A percentile compares a stretch with the other conserved stretches of the same genome.
phyloP scores from a whole-genome alignment of 1,140 invertebrate genomes.

The Ditylenchus dipsaci region DNA sequence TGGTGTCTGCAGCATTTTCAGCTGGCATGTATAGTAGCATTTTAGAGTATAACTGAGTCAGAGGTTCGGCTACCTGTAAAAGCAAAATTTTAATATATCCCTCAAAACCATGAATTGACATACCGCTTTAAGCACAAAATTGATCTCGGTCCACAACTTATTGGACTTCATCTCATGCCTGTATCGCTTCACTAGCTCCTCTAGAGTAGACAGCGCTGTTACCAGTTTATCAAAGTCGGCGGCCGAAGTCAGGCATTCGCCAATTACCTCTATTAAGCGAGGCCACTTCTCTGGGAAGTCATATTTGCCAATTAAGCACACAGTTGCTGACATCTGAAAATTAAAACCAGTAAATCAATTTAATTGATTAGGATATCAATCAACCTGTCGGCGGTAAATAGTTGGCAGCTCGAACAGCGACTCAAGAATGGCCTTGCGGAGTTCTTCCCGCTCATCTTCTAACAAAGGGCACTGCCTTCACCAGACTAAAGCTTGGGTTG shows the following conservation, averaged over 20 bases:
- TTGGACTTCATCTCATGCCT: constrained; percentile 27
- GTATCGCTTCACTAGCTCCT: constrained; percentile 40
- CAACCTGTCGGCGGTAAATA: constrained; percentile 5
- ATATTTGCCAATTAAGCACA: constrained; percentile 37
- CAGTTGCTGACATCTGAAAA: constrained; percentile 23
- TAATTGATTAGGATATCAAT: no score
- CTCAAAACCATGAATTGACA: background rate
- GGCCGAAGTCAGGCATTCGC: constrained; percentile 14
- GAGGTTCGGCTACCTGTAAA: constrained; percentile 22
- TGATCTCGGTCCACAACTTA: constrained; percentile 29
- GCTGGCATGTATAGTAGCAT: constrained; percentile 28
- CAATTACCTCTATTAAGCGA: constrained; percentile 23
- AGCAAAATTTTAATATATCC: background rate
- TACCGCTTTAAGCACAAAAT: constrained; percentile 32
- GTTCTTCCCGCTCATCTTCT: constrained; percentile 22
- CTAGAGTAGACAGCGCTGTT: constrained; percentile 28
- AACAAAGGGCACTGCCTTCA: constrained; percentile 26
- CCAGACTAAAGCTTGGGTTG: constrained; percentile 4
- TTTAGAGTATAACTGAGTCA: constrained; percentile 28
- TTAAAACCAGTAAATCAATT: no score
- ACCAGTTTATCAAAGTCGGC: constrained; percentile 32
- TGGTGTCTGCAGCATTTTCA: constrained; percentile 12
- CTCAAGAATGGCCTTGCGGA: constrained; percentile 25
- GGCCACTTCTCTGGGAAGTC: constrained; percentile 38
- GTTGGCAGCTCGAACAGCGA: constrained; percentile 23